These are phyloP conservation scores for Kryphioiulus occultus DNA, from an alignment of 2,888 invertebrate genomes.

Conservation along the genomic window DNA sequence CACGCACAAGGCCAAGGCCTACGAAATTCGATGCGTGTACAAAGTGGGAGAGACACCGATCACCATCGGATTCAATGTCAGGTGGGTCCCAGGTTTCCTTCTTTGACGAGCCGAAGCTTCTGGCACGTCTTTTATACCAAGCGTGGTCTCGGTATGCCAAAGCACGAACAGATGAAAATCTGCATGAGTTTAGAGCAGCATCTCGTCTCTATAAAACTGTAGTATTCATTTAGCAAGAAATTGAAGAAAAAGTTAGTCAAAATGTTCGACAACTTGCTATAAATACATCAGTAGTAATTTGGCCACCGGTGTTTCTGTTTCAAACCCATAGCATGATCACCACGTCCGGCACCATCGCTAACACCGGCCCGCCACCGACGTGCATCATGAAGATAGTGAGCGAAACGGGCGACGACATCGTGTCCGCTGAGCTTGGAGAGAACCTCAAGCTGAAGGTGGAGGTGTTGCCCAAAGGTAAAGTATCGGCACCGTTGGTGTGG, in stretches of 20 bases:
- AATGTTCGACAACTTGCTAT: too few species aligned
- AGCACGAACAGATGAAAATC: too few species aligned
- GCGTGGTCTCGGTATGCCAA: too few species aligned
- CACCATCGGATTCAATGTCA: conserved; percentile 88
- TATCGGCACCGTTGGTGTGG: not conserved
- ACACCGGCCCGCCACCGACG: conserved; percentile 91
- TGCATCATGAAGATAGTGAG: conserved; percentile 92
- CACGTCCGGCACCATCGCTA: conserved; percentile 92
- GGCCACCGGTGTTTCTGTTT: not conserved
- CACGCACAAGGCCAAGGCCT: conserved; percentile 93
- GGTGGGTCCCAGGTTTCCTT: conserved; percentile 51
- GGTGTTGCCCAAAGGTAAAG: conserved; percentile 74
- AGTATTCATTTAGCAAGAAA: too few species aligned
- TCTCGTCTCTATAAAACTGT: too few species aligned
- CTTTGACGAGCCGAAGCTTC: too few species aligned
- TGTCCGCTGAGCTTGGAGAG: conserved; percentile 90
- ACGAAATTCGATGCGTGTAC: conserved; percentile 94
- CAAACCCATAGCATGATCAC: conserved; percentile 79
- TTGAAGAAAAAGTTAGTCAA: too few species aligned
- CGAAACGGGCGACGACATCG: conserved; percentile 84
- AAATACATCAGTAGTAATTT: too few species aligned
- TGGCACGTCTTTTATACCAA: too few species aligned
- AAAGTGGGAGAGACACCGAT: conserved; percentile 93
- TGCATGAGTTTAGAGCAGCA: too few species aligned
- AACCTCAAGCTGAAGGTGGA: conserved; percentile 85